Base-by-base conservation (phyloP, 2,113 vertebrate genomes). In the Oplegnathus fasciatus region DNA sequence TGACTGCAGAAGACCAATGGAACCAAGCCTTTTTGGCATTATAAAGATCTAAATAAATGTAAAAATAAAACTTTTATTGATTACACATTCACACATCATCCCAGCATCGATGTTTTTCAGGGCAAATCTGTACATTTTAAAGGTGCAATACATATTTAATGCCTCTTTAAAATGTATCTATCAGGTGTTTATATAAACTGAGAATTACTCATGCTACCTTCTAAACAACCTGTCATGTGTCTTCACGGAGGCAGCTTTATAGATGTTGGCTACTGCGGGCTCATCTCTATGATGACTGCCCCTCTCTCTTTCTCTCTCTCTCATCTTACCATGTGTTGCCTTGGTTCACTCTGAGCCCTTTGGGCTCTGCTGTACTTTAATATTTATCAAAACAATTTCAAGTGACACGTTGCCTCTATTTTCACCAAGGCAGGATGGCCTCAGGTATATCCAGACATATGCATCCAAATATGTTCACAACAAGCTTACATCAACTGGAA, bases 361-460 rank as follows among this genome's bases (percentile, higher is more conserved):
- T 90, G 84, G 91, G 88, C 84, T 90, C 30, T 62, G 77, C 74
- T 79, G 69, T 88, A 79, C 84, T 94, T 90, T 86, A 92, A 91
- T 93, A 91, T 94, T 91, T 91, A 91, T 93, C 86, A 90, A 88
- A 94, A 91, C 82, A 89, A 92, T 94, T 93, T 91, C 78, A 85
- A 89, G 88, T 89, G 91, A 90, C 90, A 94, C 67, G 85, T 70
- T 80, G 78, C 73, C 83, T 94, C 85, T 84, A 52, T 86, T 90
- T 83, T 80, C 88, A 75, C 81, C 68, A 70, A 88, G 65, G 74
- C 52, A 50, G 10, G 24, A 87, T 83, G 61, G 61, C 88, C 80
- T 68, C 64, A 73, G 89, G 88, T 88, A 74, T 5, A 84, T 34
- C 26, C 55, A 76, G 61, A 84, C 69, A 84, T 75, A 89, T 86